Conservation (phyloP, 1,140 invertebrate species). For the Temnothorax longispinosus region DNA sequence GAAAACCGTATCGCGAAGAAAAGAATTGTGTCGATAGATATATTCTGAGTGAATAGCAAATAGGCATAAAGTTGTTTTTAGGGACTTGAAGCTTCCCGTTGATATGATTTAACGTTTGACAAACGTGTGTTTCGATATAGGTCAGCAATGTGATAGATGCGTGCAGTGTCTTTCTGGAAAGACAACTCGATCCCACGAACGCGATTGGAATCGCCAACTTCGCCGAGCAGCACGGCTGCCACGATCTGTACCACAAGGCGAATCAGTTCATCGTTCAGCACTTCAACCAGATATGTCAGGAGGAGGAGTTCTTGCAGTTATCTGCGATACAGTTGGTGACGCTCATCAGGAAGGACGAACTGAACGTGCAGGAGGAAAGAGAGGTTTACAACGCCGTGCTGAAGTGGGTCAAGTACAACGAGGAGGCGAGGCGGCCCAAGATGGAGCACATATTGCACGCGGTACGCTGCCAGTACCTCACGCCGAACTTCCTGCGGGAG, state of each 20-base stretch:
- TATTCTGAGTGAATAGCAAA: not conserved
- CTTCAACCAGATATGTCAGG: slow-evolving; percentile 95
- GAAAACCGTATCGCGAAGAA: not conserved
- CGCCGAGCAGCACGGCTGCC: slow-evolving; percentile 95
- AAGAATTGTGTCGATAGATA: not conserved
- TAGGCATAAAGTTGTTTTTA: not conserved
- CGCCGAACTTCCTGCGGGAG: slow-evolving; percentile 95
- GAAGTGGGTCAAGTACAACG: slow-evolving; percentile 95
- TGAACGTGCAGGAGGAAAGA: slow-evolving; percentile 95
- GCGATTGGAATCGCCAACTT: slow-evolving; percentile 97
- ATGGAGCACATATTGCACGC: slow-evolving; percentile 95
- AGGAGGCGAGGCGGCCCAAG: slow-evolving; percentile 92
- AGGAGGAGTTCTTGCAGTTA: slow-evolving; percentile 95
- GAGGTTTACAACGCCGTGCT: slow-evolving; percentile 97
- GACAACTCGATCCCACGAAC: slow-evolving; percentile 96
- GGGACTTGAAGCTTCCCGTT: not conserved
- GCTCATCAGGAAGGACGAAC: slow-evolving; percentile 93
- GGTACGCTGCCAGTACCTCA: slow-evolving; percentile 95
- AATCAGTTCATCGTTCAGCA: slow-evolving; percentile 96
- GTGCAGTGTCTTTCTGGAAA: slow-evolving; percentile 95
- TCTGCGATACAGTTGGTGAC: slow-evolving; percentile 92
- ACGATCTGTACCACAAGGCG: slow-evolving; percentile 93
- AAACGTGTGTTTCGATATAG: slow-evolving; percentile 79
- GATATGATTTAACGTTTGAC: not conserved
- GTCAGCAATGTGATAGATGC: slow-evolving; percentile 96